phyloP scores from a whole-genome alignment of 1,140 invertebrate genomes.

The Drosophila equinoxialis region DNA sequence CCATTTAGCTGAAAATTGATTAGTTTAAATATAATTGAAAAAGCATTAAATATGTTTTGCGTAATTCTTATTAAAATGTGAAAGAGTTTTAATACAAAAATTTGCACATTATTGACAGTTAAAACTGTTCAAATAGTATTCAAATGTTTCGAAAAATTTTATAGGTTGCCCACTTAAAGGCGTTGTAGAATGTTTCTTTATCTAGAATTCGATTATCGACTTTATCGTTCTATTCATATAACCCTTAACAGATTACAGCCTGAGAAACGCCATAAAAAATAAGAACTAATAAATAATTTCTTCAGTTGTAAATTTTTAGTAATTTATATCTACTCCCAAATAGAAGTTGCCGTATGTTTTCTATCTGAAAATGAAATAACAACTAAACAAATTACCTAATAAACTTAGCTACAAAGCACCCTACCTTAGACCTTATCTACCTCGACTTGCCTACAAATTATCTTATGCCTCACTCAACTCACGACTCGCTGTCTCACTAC shows the following conservation, averaged over 20 bases:
- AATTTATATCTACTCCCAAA: background rate
- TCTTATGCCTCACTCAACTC: conserved; percentile 21
- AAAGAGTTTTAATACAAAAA: background rate
- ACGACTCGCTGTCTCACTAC: conserved; percentile 26
- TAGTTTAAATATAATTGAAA: conserved; percentile 1
- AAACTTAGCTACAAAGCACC: conserved; percentile 26
- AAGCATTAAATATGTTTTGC: conserved; percentile 1
- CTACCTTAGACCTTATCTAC: conserved; percentile 7
- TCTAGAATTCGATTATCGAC: too few species aligned
- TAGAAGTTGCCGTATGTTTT: background rate
- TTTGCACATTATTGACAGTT: background rate
- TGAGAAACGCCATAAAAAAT: too few species aligned
- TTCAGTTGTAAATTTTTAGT: too few species aligned
- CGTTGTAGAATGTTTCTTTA: background rate
- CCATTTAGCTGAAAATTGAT: conserved; percentile 6
- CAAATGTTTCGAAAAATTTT: background rate
- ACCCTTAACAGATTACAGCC: too few species aligned
- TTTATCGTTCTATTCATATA: too few species aligned
- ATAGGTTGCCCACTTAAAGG: background rate
- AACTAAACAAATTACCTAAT: conserved; percentile 58
- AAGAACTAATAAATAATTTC: too few species aligned
- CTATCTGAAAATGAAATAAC: background rate
- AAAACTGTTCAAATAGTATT: background rate
- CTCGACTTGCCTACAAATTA: conserved; percentile 1
- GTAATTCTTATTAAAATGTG: background rate